Base-by-base conservation (phyloP, 2,797 vertebrate genomes). In the Aulostomus chinensis region DNA sequence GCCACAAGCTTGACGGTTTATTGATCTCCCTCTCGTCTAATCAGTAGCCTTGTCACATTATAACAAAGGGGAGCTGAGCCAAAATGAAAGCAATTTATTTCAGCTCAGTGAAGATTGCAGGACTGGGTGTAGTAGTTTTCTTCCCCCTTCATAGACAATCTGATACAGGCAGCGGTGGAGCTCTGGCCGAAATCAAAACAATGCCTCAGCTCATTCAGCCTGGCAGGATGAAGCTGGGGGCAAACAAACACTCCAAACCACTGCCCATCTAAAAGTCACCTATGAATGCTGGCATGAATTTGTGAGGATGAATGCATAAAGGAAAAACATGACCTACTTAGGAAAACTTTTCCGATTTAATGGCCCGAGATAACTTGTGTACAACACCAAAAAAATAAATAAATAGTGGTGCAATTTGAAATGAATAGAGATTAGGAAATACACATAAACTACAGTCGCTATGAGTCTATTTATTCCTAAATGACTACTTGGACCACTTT, bases 21-120 rank as follows among this genome's bases (percentile, higher is more conserved):
- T 92, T 88, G 91, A 93, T 92, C 89, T 70, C 64, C 72, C 75
- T 85, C 86, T 80, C 66, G 65, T 89, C 89, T 91, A 90, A 93
- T 92, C 90, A 90, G 90, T 82, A 87, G 87, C 87, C 82, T 83
- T 92, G 90, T 92, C 92, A 91, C 89, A 90, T 87, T 88, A 89
- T 86, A 90, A 91, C 89, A 91, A 90, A 91, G 81, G 81, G 58
- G 76, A 80, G 84, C 84, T 62, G 10, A 67, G 80, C 71, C 75
- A 75, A 90, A 90, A 91, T 86, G 85, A 92, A 92, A 91, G 89
- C 89, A 91, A 92, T 92, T 91, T 91, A 90, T 85, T 87, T 76
- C 80, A 80, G 84, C 81, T 69, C 69, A 41, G 71, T 66, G 76
- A 80, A 89, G 84, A 91, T 89, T 90, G 89, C 80, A 78, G 74